Evolutionary conservation across 2,113 vertebrate genomes (phyloP).

Genomic region (Phyllostomus discolor): DNA sequence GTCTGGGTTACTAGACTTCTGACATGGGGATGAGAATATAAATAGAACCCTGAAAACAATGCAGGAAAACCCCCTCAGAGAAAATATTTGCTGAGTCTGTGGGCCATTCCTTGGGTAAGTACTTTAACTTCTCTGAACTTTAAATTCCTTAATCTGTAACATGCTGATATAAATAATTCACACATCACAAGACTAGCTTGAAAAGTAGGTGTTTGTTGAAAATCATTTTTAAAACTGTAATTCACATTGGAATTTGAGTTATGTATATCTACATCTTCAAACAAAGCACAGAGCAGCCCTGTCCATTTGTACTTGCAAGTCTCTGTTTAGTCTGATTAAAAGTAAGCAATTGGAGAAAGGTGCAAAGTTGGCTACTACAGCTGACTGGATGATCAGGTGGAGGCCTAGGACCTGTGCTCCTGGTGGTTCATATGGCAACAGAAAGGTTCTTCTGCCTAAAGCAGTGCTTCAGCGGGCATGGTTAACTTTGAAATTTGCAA

Average conservation of each 20-base stretch:
- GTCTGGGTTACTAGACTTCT: not conserved
- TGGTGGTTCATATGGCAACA: not conserved
- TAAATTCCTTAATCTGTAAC: not conserved
- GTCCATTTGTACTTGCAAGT: not conserved
- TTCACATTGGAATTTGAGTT: not conserved
- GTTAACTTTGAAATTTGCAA: not conserved
- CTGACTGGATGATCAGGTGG: not conserved
- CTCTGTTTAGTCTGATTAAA: not conserved
- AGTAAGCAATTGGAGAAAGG: not conserved
- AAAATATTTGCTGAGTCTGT: not conserved
- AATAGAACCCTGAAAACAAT: not conserved
- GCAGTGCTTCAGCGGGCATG: not conserved
- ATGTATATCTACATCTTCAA: not conserved
- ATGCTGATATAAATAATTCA: not conserved
- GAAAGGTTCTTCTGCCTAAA: not conserved
- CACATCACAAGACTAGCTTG: not conserved
- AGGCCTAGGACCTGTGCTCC: not conserved
- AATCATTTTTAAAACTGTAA: not conserved
- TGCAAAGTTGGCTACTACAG: accelerated
- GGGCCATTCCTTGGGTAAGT: not conserved
- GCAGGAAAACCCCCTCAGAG: not conserved
- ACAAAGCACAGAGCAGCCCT: not conserved
- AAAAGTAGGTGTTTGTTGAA: not conserved
- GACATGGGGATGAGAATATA: not conserved
- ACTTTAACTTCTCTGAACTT: not conserved